A percentile compares a stretch with the other conserved stretches of the same genome.
Evolutionary conservation across 1,140 invertebrate species (phyloP).

Genomic region (Drosophila miranda): DNA sequence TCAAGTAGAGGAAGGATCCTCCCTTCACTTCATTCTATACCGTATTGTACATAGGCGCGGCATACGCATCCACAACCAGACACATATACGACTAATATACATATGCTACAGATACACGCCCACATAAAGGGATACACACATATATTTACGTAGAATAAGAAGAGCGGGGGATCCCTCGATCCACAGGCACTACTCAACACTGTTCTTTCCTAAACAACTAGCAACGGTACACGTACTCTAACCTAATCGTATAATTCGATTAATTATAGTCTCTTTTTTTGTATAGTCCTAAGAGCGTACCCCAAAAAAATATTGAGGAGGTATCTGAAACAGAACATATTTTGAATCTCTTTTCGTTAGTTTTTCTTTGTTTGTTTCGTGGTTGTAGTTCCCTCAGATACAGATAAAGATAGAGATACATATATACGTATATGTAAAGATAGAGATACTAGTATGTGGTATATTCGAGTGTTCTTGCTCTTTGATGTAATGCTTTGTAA

Average conservation of each 20-base stretch:
- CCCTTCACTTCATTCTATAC: too few species aligned
- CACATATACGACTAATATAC: too few species aligned
- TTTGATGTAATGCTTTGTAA: slow-evolving; percentile 55
- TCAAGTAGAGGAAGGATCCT: slow-evolving; percentile 51
- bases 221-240: slow-evolving; percentile 52
- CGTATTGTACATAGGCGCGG: too few species aligned
- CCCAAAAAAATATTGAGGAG: slow-evolving; percentile 15
- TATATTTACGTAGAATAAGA: slow-evolving; percentile 15
- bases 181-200: slow-evolving; percentile 44
- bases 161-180: slow-evolving; percentile 13
- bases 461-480: slow-evolving; percentile 34
- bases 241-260: slow-evolving; percentile 37
- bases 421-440: slow-evolving; percentile 2
- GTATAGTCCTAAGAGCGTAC: slow-evolving; percentile 58
- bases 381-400: too few species aligned
- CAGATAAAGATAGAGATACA: background rate
- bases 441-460: slow-evolving; percentile 13
- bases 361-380: slow-evolving; percentile 16
- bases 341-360: slow-evolving; percentile 27
- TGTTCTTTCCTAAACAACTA: slow-evolving; percentile 64
- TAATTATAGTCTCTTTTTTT: slow-evolving; percentile 57
- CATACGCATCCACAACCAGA: too few species aligned
- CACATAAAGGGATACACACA: background rate
- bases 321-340: slow-evolving; percentile 29
- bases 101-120: too few species aligned